Evolutionary conservation across 1,140 invertebrate species (phyloP).

Genomic region (Cryptotermes secundus): DNA sequence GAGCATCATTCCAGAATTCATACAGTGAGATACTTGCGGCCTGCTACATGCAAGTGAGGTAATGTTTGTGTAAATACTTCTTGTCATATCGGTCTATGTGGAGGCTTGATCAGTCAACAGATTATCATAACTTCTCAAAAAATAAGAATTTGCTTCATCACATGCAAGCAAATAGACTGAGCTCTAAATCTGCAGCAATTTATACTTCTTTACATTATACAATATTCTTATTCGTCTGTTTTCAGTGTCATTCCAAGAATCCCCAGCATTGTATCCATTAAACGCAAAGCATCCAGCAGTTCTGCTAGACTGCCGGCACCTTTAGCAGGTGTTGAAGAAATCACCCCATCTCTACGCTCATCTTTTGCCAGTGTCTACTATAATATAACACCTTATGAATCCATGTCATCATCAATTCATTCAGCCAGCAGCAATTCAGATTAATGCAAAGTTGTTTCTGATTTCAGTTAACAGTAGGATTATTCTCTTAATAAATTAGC

Average conservation of each 20-base stretch:
- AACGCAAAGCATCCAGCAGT: constrained; percentile 27
- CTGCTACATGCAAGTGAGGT: no score
- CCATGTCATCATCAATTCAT: constrained; percentile 24
- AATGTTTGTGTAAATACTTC: no score
- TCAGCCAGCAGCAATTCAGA: constrained; percentile 19
- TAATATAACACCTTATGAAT: constrained; percentile 31
- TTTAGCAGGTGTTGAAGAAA: constrained; percentile 38
- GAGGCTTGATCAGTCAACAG: no score
- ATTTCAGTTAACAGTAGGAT: neutral
- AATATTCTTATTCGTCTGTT: no score
- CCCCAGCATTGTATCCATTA: neutral
- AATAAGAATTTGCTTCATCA: no score
- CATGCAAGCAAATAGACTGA: no score
- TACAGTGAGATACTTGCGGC: no score
- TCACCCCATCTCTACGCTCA: constrained; percentile 40
- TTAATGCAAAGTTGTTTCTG: neutral
- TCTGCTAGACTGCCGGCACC: constrained; percentile 34
- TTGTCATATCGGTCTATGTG: no score
- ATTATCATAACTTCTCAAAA: no score
- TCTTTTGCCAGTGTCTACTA: constrained; percentile 39
- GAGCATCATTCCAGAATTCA: no score
- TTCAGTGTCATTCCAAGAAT: neutral
- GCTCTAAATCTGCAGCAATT: no score
- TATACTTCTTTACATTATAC: no score
- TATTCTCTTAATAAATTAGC: neutral